Evolutionary conservation across 2,113 vertebrate genomes (phyloP).

Genomic region (Pyrgilauda ruficollis): DNA sequence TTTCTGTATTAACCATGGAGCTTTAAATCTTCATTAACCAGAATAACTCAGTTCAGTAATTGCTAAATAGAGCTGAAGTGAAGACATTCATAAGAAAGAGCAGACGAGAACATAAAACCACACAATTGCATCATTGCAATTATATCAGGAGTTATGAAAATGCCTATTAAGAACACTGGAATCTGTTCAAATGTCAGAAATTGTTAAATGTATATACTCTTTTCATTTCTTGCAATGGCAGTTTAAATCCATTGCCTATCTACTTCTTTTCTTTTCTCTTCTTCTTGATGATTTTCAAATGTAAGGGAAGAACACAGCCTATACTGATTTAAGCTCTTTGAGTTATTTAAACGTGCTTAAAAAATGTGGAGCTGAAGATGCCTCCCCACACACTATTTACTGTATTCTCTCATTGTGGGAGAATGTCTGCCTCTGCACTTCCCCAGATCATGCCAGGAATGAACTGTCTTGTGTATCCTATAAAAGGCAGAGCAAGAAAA

Average conservation of each 20-base stretch:
- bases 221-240: background rate
- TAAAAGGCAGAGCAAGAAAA: background rate
- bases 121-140: background rate
- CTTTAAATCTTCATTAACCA: background rate
- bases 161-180: background rate
- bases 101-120: background rate
- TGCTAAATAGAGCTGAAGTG: slow-evolving; percentile 28
- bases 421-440: background rate
- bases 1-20: background rate
- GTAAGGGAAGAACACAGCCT: background rate
- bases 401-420: background rate
- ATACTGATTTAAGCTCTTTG: background rate
- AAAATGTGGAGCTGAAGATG: background rate
- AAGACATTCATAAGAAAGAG: background rate
- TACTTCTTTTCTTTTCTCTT: background rate
- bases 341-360: background rate
- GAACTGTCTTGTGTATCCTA: background rate
- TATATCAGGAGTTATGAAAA: background rate
- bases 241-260: background rate
- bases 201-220: background rate
- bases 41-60: background rate
- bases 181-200: background rate
- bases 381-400: background rate
- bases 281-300: background rate
- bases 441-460: background rate